These are phyloP conservation scores for Trichopria drosophilae DNA, from an alignment of 2,888 invertebrate species.

Conservation along the genomic window DNA sequence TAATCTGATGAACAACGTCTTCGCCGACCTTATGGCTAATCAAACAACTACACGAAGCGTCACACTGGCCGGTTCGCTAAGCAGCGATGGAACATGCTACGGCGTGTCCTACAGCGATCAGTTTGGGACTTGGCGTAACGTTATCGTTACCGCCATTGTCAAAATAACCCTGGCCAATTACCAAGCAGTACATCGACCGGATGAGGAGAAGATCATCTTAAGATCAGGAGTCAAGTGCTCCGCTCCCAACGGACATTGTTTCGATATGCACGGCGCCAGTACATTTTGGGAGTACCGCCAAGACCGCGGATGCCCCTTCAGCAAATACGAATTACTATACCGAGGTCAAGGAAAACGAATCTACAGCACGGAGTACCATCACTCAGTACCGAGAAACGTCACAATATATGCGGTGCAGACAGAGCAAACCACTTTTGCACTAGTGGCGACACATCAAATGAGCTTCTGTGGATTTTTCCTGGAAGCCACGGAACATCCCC, in stretches of 20 bases:
- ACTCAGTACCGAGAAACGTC: not conserved
- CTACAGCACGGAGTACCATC: no score
- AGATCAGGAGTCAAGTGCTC: slow-evolving; percentile 14
- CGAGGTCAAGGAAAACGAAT: slow-evolving; percentile 30
- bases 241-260: not conserved
- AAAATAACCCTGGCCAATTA: slow-evolving; percentile 14
- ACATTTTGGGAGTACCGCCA: no score
- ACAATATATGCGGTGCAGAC: slow-evolving; percentile 22
- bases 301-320: slow-evolving; percentile 17
- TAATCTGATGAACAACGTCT: no score
- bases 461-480: slow-evolving; percentile 21
- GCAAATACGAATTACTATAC: slow-evolving; percentile 32
- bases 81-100: slow-evolving; percentile 14
- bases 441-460: slow-evolving; percentile 21
- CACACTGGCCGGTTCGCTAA: slow-evolving; percentile 3
- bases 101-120: slow-evolving; percentile 26
- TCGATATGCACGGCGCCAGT: no score
- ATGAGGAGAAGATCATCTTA: slow-evolving; percentile 20
- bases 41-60: slow-evolving; percentile 4
- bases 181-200: slow-evolving; percentile 7
- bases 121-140: slow-evolving; percentile 29
- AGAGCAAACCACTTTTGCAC: slow-evolving; percentile 30
- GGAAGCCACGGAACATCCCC: slow-evolving; percentile 27
- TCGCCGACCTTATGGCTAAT: slow-evolving; percentile 28
- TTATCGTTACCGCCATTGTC: slow-evolving; percentile 22